Evolutionary conservation across 2,888 invertebrate species (phyloP).

Genomic region (Reticulitermes lucifugus): DNA sequence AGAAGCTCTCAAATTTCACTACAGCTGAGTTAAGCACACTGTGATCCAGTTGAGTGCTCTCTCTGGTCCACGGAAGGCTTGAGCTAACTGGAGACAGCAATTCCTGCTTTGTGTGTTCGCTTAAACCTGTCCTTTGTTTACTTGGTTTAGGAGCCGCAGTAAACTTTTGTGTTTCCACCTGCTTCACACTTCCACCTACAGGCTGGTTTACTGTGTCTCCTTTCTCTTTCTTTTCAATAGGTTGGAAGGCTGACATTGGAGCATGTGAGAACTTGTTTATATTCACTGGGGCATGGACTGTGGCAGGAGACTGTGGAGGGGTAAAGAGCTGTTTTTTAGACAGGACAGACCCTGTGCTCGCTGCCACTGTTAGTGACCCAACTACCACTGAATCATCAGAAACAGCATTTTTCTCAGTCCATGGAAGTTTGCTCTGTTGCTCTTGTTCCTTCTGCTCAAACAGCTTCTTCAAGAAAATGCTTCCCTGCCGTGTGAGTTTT

Average conservation of each 20-base stretch:
- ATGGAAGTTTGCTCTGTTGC: slow-evolving; percentile 55
- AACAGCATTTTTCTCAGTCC: slow-evolving; percentile 51
- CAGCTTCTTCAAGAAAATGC: slow-evolving; percentile 53
- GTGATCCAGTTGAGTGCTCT: slow-evolving; percentile 42
- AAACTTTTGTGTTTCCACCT: slow-evolving; percentile 62
- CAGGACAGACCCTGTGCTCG: slow-evolving; percentile 42
- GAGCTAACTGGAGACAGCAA: slow-evolving; percentile 51
- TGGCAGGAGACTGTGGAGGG: slow-evolving; percentile 49
- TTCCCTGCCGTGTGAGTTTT: slow-evolving; percentile 53
- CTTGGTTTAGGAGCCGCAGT: slow-evolving; percentile 41
- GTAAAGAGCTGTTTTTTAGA: slow-evolving; percentile 53
- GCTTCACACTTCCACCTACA: slow-evolving; percentile 55
- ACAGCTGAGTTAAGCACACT: slow-evolving; percentile 47
- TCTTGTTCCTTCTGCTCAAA: slow-evolving; percentile 54
- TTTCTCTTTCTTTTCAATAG: slow-evolving; percentile 57
- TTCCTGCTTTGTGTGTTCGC: slow-evolving; percentile 44
- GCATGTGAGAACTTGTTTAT: slow-evolving; percentile 82
- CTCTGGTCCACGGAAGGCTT: slow-evolving; percentile 53
- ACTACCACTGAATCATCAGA: slow-evolving; percentile 62
- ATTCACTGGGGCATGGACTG: slow-evolving; percentile 58
- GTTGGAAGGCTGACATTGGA: slow-evolving; percentile 81
- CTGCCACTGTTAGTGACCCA: slow-evolving; percentile 61
- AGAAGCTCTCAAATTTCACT: slow-evolving; percentile 53
- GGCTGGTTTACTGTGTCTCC: slow-evolving; percentile 49
- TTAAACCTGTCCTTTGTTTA: slow-evolving; percentile 31